Evolutionary conservation across 2,113 vertebrate genomes (phyloP), one percentile per base, ranked within the genome.

Genomic region (Silurus meridionalis): DNA sequence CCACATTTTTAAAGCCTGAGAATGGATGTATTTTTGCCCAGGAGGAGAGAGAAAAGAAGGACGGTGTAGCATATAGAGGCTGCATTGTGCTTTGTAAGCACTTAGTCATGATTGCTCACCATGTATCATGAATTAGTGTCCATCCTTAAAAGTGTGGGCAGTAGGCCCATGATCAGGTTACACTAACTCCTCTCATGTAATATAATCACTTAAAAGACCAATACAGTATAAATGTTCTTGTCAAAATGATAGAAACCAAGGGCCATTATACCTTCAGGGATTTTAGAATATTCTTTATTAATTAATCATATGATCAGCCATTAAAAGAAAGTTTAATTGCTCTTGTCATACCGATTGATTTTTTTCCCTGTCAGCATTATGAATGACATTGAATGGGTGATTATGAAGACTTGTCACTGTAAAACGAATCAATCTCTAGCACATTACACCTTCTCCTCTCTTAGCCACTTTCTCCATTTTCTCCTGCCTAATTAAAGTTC

Each of bases 341-440:
- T n/a, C 48, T 64, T 7, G 63, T 55, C 37, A 61, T 77, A 78
- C 55, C 57, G 81, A 85, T 84, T 81, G 63, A 83, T 74, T 84
- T 66, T 85, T 61, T 69, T 57, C 60, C 28, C 52, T 69, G 78
- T 79, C 85, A 86, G 77, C n/a, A 82, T 79, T 66, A n/a, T 67
- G 60, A 87, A 88, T 84, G 85, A 77, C 79, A 82, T 86, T 84
- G 82, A 69, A 64, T 4, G 58, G 58, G 64, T 80, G 64, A 90
- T 83, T 88, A 84, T 57, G 64, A 80, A 71, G 77, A 57, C 61
- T 69, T 80, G 83, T 80, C 50, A 25, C 72, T 60, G 58, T 84
- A 77, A 83, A 84, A 80, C 46, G 52, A 58, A 72, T 71, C 85
- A 83, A 84, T 84, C n/a, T 80, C 55, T 60, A 17, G 23, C 48